Evolutionary conservation across 1,140 invertebrate species (phyloP).

Genomic region (Calliopsis andreniformis): DNA sequence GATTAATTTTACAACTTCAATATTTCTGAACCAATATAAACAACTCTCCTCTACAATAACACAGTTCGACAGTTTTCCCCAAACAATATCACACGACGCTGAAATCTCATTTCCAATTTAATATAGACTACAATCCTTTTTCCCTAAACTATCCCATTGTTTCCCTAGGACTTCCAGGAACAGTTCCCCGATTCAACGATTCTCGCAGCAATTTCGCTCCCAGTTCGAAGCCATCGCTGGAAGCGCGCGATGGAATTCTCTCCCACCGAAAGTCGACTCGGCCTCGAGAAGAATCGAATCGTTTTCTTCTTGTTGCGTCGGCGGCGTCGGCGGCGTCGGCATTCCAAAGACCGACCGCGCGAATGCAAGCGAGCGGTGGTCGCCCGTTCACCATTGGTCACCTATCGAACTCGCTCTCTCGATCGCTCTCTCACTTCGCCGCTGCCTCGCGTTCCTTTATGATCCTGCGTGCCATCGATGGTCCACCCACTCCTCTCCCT

Average conservation of each 20-base stretch:
- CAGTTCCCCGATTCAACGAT: too few relatives aligned
- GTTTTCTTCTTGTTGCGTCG: constrained; percentile 59
- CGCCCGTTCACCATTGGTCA: constrained; percentile 8
- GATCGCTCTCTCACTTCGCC: constrained; percentile 25
- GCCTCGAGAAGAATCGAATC: constrained; percentile 48
- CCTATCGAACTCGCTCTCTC: constrained; percentile 39
- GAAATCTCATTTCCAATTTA: too few relatives aligned
- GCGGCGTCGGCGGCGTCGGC: constrained; percentile 43
- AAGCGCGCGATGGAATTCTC: constrained; percentile 33
- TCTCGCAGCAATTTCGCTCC: too few relatives aligned
- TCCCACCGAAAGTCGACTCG: constrained; percentile 40
- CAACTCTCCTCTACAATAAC: too few relatives aligned
- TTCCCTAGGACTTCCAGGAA: too few relatives aligned
- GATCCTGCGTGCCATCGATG: constrained; percentile 20
- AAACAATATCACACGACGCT: too few relatives aligned
- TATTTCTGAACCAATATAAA: too few relatives aligned
- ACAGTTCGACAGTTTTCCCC: too few relatives aligned
- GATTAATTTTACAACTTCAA: too few relatives aligned
- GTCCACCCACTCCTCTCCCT: background rate
- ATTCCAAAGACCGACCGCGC: constrained; percentile 55
- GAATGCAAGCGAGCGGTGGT: constrained; percentile 31
- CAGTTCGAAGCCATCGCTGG: constrained; percentile 3
- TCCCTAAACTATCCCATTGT: too few relatives aligned
- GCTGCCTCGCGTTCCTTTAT: constrained; percentile 30
- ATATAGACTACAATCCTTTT: too few relatives aligned